Conservation (phyloP, 2,888 invertebrate genomes). For the Torymus aiolomorphi region DNA sequence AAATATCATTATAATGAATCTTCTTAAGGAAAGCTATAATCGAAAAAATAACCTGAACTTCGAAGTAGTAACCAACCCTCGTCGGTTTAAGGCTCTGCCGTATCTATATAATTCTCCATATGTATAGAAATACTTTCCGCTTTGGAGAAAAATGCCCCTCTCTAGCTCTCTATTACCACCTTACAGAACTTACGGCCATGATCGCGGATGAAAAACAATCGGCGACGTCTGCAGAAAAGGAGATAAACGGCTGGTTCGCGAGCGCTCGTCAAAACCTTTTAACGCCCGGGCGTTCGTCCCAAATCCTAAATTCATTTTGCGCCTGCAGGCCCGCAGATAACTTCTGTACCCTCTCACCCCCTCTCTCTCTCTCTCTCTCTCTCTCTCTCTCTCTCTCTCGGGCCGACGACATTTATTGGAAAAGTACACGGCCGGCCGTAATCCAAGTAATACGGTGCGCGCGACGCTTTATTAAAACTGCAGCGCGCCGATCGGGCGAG, state of each 20-base stretch:
- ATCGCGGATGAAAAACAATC: conserved; percentile 36
- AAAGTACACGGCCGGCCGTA: conserved; percentile 30
- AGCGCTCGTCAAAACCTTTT: conserved; percentile 21
- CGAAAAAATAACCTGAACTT: too few relatives aligned
- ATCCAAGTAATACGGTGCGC: conserved; percentile 29
- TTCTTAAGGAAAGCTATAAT: too few relatives aligned
- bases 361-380: too few relatives aligned
- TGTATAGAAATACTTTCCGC: background rate
- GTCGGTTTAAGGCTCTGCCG: background rate
- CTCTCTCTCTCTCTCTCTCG: too few relatives aligned
- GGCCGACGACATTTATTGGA: conserved; percentile 48
- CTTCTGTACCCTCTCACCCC: background rate
- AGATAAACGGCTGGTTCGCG: conserved; percentile 30
- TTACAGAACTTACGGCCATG: too few relatives aligned
- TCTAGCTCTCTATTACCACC: too few relatives aligned
- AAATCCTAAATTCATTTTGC: conserved; percentile 50
- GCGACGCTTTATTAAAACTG: conserved; percentile 52
- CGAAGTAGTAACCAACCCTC: background rate
- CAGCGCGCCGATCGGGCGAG: background rate
- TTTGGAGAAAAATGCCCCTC: background rate
- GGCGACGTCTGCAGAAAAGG: conserved; percentile 32
- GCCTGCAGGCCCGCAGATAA: conserved; percentile 40
- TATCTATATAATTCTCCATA: background rate
- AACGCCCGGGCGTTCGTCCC: background rate
- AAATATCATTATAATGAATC: too few relatives aligned